phyloP scores from a whole-genome alignment of 2,113 vertebrate genomes.

The Mustelus asterias region DNA sequence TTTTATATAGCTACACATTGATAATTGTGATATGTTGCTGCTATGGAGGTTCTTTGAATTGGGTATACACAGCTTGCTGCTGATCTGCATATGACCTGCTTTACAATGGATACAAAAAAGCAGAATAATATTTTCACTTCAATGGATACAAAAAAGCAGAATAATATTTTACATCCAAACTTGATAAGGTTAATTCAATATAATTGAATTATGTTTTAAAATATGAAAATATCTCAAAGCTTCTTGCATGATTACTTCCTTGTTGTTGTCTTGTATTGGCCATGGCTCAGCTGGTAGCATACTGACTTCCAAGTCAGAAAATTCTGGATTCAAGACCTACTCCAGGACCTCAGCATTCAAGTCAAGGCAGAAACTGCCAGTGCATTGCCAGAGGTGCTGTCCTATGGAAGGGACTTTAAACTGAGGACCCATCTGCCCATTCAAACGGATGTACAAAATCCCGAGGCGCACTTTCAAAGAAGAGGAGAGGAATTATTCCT shows the following conservation, averaged over 20 bases:
- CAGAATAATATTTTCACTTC: neutral
- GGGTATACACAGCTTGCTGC: neutral
- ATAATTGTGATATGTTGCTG: neutral
- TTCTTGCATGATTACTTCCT: neutral
- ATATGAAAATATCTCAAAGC: neutral
- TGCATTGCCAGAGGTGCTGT: neutral
- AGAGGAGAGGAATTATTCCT: neutral
- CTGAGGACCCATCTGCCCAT: no score
- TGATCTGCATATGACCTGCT: no score
- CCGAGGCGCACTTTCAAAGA: neutral
- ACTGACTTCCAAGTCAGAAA: neutral
- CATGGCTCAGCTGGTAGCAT: neutral
- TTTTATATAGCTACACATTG: neutral
- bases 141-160: neutral
- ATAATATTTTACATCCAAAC: neutral
- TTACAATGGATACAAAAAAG: neutral
- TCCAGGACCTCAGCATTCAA: neutral
- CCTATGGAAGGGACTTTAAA: no score
- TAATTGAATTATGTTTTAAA: neutral
- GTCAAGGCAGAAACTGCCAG: neutral
- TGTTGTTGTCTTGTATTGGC: neutral
- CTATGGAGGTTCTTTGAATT: neutral
- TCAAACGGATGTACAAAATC: neutral
- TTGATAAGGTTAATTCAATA: neutral
- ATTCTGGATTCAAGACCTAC: neutral